Conservation (phyloP, 2,113 vertebrate species). For the Hydrolagus affinis region DNA sequence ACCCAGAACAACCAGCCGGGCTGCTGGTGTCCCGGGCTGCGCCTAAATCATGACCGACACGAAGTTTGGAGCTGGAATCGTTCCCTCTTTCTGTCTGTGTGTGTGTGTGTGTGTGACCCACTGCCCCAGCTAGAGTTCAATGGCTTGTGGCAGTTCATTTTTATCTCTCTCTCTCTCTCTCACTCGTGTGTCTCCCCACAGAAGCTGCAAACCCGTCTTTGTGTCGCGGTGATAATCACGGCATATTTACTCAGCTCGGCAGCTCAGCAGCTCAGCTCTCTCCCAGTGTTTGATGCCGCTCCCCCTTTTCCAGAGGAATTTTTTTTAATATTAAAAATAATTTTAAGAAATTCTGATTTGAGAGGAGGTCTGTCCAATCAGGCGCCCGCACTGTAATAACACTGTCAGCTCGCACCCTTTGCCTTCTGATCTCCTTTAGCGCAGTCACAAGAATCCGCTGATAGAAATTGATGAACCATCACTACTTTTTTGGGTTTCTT, state of each 20-base stretch:
- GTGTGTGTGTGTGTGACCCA: not conserved
- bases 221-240: slow-evolving; percentile 38
- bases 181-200: not conserved
- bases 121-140: not conserved
- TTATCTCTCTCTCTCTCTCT: not conserved
- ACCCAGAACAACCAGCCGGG: slow-evolving; percentile 33
- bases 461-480: slow-evolving; percentile 4
- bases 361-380: slow-evolving; percentile 39
- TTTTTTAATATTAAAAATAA: not conserved
- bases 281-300: slow-evolving; percentile 42
- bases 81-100: not conserved
- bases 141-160: not conserved
- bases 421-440: slow-evolving; percentile 41
- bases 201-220: slow-evolving; percentile 40
- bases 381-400: slow-evolving; percentile 36
- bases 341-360: slow-evolving; percentile 36
- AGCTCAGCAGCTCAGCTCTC: too few relatives aligned
- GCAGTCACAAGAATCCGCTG: slow-evolving; percentile 36
- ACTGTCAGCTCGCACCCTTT: slow-evolving; percentile 51
- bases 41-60: not conserved
- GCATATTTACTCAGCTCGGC: slow-evolving; percentile 41
- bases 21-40: not conserved
- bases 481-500: not conserved
- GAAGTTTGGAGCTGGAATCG: too few relatives aligned
- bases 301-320: slow-evolving; percentile 50